Conservation (phyloP, 2,113 vertebrate genomes). For the Cranoglanis bouderius region DNA sequence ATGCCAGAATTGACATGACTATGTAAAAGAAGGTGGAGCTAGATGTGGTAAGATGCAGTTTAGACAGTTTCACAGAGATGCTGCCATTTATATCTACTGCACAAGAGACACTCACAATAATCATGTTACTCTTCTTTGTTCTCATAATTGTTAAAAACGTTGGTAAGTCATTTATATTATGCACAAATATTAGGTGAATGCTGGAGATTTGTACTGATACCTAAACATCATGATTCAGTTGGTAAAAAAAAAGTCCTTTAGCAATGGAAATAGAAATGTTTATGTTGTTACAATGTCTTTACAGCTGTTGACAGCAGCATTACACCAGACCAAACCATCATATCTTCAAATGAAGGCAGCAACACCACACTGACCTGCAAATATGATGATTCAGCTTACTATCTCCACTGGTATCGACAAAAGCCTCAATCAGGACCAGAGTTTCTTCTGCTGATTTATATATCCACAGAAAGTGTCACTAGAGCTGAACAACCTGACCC, state of each 20-base stretch:
- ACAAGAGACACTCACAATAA: not conserved
- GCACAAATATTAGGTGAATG: too few species aligned
- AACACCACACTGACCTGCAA: slow-evolving; percentile 29
- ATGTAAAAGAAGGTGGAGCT: not conserved
- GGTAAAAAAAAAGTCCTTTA: too few species aligned
- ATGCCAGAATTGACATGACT: not conserved
- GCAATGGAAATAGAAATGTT: not conserved
- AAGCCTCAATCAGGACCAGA: slow-evolving; percentile 26
- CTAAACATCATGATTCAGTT: not conserved
- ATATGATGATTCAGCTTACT: slow-evolving; percentile 12
- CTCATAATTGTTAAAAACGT: not conserved
- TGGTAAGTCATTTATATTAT: too few species aligned
- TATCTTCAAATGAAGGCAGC: not conserved
- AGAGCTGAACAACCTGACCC: not conserved
- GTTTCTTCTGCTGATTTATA: slow-evolving; percentile 7
- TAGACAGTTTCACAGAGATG: not conserved
- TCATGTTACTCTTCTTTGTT: not conserved
- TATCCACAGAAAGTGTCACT: not conserved
- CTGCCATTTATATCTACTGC: not conserved
- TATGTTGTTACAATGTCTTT: not conserved
- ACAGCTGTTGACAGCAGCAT: not conserved
- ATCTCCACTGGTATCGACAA: slow-evolving; percentile 37
- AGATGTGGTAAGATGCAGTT: not conserved
- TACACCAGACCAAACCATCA: not conserved
- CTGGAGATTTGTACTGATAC: not conserved